These are phyloP conservation scores for Galleria mellonella DNA, from an alignment of 1,140 invertebrate species.

Conservation along the genomic window DNA sequence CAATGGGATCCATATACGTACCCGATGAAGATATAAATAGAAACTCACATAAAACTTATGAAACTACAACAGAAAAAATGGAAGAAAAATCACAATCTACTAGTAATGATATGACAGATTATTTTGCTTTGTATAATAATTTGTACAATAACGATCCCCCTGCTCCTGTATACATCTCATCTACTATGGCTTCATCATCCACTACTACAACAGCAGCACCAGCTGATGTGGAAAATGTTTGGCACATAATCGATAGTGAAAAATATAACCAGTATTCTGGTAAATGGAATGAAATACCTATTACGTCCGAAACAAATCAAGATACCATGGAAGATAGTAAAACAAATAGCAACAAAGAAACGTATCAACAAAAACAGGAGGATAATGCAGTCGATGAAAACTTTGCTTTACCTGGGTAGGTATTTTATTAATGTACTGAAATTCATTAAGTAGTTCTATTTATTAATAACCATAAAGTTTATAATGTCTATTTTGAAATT, in stretches of 20 bases:
- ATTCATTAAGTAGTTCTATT: conserved; percentile 2
- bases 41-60: conserved; percentile 22
- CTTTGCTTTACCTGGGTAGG: conserved; percentile 62
- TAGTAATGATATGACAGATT: conserved; percentile 25
- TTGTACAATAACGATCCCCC: conserved; percentile 31
- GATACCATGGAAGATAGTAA: conserved; percentile 4
- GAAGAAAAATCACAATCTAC: conserved; percentile 9
- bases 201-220: conserved; percentile 15
- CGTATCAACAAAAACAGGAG: conserved; percentile 9
- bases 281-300: conserved; percentile 46
- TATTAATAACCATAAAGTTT: conserved; percentile 1
- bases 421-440: conserved; percentile 7
- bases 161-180: conserved; percentile 33
- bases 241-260: conserved; percentile 63
- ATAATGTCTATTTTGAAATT: conserved; percentile 16
- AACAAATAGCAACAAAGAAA: conserved; percentile 8
- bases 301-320: conserved; percentile 13
- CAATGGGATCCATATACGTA: conserved; percentile 49
- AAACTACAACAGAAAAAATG: conserved; percentile 20
- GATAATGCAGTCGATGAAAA: conserved; percentile 36
- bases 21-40: conserved; percentile 35
- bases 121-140: conserved; percentile 40
- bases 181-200: conserved; percentile 20
- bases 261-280: conserved; percentile 41
- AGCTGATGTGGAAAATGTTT: conserved; percentile 52